These are phyloP conservation scores for Forficula auricularia DNA, from an alignment of 1,140 invertebrate species.

Conservation along the genomic window DNA sequence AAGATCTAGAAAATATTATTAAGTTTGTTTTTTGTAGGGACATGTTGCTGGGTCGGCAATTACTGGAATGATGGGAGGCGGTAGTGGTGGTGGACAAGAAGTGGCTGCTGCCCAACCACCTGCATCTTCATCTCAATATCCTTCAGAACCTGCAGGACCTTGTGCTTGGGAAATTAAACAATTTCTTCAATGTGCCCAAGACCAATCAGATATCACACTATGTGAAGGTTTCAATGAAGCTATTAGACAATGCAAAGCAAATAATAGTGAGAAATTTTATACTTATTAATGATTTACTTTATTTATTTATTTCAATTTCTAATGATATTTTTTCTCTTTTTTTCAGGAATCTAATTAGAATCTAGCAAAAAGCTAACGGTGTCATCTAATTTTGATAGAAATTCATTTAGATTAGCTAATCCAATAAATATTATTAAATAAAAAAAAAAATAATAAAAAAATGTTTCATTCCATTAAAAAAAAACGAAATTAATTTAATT, in stretches of 20 bases:
- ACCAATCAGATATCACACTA: slow-evolving; percentile 62
- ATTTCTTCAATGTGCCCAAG: slow-evolving; percentile 73
- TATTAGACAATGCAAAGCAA: slow-evolving; percentile 67
- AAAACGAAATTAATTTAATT: too few species aligned
- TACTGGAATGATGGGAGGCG: slow-evolving; percentile 66
- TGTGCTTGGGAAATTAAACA: slow-evolving; percentile 81
- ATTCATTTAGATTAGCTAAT: too few species aligned
- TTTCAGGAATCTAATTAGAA: not conserved
- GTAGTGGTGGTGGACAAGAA: slow-evolving; percentile 32
- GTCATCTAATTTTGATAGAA: too few species aligned
- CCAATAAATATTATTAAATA: too few species aligned
- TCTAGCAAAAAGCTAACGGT: too few species aligned
- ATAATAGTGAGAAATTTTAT: slow-evolving; percentile 25
- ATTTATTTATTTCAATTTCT: too few species aligned
- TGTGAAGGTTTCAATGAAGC: slow-evolving; percentile 89
- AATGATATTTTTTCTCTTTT: slow-evolving; percentile 1
- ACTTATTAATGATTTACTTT: not conserved
- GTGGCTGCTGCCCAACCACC: slow-evolving; percentile 21
- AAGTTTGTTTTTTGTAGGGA: slow-evolving; percentile 45
- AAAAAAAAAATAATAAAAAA: too few species aligned
- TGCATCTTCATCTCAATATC: slow-evolving; percentile 15
- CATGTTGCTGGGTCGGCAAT: slow-evolving; percentile 70
- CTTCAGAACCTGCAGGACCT: slow-evolving; percentile 39
- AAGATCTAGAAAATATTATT: too few species aligned
- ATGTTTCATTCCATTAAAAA: too few species aligned